A percentile compares a stretch with the other conserved stretches of the same genome.
Evolutionary conservation across 2,888 invertebrate genomes (phyloP).

Genomic region (Ochropacha duplaris): DNA sequence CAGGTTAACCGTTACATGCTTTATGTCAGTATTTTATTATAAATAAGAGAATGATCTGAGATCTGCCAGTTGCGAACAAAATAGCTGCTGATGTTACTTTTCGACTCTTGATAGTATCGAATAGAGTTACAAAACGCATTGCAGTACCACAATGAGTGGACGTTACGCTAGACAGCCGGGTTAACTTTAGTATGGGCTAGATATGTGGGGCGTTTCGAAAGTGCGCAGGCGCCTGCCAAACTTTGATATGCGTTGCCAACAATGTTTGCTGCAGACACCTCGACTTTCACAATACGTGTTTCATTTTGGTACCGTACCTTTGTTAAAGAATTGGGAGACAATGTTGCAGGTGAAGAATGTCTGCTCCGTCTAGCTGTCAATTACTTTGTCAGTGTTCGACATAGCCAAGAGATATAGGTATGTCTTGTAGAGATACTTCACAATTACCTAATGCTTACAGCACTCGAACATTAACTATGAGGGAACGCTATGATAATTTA

Average conservation of each 20-base stretch:
- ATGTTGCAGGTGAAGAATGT: neutral
- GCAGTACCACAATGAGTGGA: conserved; percentile 38
- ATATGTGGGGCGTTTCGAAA: conserved; percentile 63
- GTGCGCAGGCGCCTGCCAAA: conserved; percentile 67
- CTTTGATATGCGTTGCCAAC: conserved; percentile 64
- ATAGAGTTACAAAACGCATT: conserved; percentile 5
- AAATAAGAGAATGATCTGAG: neutral
- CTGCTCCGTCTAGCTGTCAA: neutral
- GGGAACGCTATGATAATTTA: no score
- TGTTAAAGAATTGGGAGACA: neutral
- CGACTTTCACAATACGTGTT: conserved; percentile 52
- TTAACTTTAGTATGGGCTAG: conserved; percentile 42
- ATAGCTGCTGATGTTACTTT: neutral
- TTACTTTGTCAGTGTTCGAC: no score
- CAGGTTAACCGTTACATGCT: neutral
- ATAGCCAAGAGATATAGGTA: no score
- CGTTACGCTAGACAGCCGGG: conserved; percentile 37
- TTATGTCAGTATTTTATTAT: neutral
- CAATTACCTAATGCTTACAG: no score
- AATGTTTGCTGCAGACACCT: conserved; percentile 39
- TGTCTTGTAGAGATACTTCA: no score
- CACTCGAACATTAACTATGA: no score
- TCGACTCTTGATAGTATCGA: neutral
- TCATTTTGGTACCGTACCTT: conserved; percentile 8
- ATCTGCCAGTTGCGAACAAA: neutral